Evolutionary conservation across 2,888 invertebrate species (phyloP).

Genomic region (Aporophyla nigra): DNA sequence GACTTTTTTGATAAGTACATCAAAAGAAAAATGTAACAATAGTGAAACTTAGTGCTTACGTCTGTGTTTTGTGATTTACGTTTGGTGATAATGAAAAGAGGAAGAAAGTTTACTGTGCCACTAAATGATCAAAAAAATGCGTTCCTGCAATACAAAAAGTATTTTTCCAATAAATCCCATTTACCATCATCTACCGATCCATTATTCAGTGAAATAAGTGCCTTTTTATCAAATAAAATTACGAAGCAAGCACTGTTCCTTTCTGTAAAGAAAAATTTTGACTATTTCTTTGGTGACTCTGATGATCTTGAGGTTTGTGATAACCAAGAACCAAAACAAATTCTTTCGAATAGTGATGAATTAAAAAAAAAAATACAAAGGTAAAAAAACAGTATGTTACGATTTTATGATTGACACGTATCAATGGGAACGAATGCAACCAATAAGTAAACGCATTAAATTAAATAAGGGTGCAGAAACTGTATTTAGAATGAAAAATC

Average conservation of each 20-base stretch:
- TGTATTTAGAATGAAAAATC: neutral
- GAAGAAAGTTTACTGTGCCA: constrained; percentile 6
- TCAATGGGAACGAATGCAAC: neutral
- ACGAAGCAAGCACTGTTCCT: neutral
- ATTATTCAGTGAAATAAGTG: neutral
- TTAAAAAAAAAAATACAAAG: neutral
- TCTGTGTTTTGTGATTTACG: constrained; percentile 2
- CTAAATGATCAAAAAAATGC: neutral
- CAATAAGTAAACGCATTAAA: neutral
- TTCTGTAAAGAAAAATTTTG: neutral
- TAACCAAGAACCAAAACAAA: neutral
- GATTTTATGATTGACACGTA: too few relatives aligned
- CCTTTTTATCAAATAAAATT: neutral
- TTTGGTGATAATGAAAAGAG: constrained; percentile 2
- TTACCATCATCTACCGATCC: constrained; percentile 9
- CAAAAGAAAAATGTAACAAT: neutral
- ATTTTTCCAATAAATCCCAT: constrained; percentile 1
- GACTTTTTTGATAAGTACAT: neutral
- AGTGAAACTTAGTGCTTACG: neutral
- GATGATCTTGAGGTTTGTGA: neutral
- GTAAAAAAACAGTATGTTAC: neutral
- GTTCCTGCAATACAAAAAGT: constrained; percentile 2
- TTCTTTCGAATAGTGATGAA: neutral
- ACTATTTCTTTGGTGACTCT: constrained; percentile 1
- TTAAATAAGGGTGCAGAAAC: neutral